Percentiles rank a stretch among this genome's conserved stretches.
These are phyloP conservation scores for Geopemphigus sp. DNA, from an alignment of 1,140 invertebrate genomes.

Conservation along the genomic window DNA sequence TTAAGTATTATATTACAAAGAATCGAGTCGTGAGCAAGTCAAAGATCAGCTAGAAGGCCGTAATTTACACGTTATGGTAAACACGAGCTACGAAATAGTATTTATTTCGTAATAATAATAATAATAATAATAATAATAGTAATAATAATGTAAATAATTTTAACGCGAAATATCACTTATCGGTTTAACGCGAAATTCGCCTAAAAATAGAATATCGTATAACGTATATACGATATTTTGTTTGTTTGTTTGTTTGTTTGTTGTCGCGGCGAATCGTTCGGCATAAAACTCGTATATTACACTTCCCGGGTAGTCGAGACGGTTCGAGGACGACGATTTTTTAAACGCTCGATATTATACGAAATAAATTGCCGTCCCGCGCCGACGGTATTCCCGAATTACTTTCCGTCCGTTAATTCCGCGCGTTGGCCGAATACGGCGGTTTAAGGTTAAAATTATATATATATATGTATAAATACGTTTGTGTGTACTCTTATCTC, in stretches of 20 bases:
- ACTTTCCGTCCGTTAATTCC: neutral
- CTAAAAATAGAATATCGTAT: slow-evolving; percentile 1
- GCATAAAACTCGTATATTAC: neutral
- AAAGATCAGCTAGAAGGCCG: slow-evolving; percentile 32
- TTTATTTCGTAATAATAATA: neutral
- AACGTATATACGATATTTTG: too few species aligned
- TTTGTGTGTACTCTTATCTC: neutral
- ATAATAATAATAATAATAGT: too few species aligned
- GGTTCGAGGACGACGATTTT: neutral
- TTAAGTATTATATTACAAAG: neutral
- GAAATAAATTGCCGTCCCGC: neutral
- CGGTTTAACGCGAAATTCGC: neutral
- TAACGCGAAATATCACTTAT: slow-evolving; percentile 16
- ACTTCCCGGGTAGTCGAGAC: neutral
- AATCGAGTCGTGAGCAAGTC: slow-evolving; percentile 33
- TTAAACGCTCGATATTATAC: neutral
- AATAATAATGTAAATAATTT: neutral
- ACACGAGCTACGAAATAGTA: neutral
- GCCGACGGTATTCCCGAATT: neutral
- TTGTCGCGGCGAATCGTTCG: neutral
- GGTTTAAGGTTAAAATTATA: too few species aligned
- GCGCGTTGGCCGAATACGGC: neutral
- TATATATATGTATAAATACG: neutral
- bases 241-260: too few species aligned
- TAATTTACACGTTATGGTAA: neutral